Base-by-base conservation (phyloP, 2,113 vertebrate genomes). In the Baryphthengus martii region DNA sequence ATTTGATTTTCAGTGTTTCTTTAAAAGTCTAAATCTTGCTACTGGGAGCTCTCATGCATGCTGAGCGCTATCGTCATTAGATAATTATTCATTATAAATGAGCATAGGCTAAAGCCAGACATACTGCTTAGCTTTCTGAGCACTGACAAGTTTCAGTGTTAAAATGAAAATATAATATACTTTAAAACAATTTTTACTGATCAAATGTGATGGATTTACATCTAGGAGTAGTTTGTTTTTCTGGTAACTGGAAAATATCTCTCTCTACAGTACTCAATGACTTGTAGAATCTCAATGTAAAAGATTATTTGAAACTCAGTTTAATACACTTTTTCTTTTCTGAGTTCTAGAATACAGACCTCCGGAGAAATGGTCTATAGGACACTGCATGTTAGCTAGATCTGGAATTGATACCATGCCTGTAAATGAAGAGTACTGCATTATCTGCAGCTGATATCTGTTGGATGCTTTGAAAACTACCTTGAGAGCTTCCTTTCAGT, bases 41-140 rank as follows among this genome's bases (percentile, higher is more conserved):
- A 77, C 62, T 56, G 82, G 95, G 62, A 96, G 93, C 87, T 88
- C 74, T 88, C 76, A 81, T 61, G 53, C 71, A 93, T 95, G 55
- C 61, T 67, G 94, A 96, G 89, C 20, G 59, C 65, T 87, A 71
- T 50, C 40, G 39, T 96, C 85, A 93, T 96, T 95, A 96, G 86
- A 95, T 79, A 97, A 96, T 96, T 96, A 93, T 59, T 96, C 65
- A 52, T 81, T 94, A 91, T 80, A 96, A 97, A 96, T 67, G 53
- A 96, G 85, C 82, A 83, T n/a, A 89, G 61, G 35, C 68, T 95
- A 68, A 88, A 91, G 50, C 17, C 45, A 92, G 75, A 90, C 50
- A 15, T 5, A 63, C 33, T 50, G 78, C 35, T 97, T 82, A 87
- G 49, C n/a, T 88, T 95, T 88, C 74, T 49, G 84, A 49, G 76